These are phyloP conservation scores for Eristalinus sepulchralis DNA, from an alignment of 2,888 invertebrate genomes.

Conservation along the genomic window DNA sequence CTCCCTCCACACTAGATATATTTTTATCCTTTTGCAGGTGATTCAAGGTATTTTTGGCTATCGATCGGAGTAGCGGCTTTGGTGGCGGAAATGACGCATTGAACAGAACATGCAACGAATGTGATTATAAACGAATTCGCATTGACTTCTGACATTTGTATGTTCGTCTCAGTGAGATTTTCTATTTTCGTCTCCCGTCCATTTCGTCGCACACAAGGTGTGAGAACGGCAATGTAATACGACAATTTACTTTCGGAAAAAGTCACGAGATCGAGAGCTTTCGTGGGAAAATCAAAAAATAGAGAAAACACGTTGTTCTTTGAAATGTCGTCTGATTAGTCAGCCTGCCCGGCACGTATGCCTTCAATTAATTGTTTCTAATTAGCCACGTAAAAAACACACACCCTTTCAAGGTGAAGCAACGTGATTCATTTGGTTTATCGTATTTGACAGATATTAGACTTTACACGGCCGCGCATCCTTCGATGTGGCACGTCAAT, in stretches of 20 bases:
- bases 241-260: slow-evolving; percentile 14
- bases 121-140: slow-evolving; percentile 47
- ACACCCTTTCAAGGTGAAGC: neutral
- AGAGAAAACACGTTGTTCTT: neutral
- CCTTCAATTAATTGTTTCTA: neutral
- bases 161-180: neutral
- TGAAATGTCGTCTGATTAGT: neutral
- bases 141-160: slow-evolving; percentile 64
- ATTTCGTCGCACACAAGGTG: slow-evolving; percentile 58
- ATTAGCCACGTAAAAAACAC: neutral
- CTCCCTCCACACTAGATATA: slow-evolving; percentile 4
- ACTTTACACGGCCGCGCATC: neutral
- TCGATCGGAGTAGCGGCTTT: slow-evolving; percentile 35
- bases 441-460: neutral
- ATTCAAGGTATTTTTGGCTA: slow-evolving; percentile 65
- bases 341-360: neutral
- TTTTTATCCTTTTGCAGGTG: slow-evolving; percentile 67
- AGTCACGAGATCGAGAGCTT: slow-evolving; percentile 53
- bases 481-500: neutral
- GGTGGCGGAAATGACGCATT: slow-evolving; percentile 64
- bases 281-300: neutral
- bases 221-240: slow-evolving; percentile 28
- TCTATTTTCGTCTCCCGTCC: slow-evolving; percentile 30
- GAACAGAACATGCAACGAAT: slow-evolving; percentile 26
- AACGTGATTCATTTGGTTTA: neutral